phyloP scores from a whole-genome alignment of 2,888 invertebrate genomes.

The Acleris emargana region DNA sequence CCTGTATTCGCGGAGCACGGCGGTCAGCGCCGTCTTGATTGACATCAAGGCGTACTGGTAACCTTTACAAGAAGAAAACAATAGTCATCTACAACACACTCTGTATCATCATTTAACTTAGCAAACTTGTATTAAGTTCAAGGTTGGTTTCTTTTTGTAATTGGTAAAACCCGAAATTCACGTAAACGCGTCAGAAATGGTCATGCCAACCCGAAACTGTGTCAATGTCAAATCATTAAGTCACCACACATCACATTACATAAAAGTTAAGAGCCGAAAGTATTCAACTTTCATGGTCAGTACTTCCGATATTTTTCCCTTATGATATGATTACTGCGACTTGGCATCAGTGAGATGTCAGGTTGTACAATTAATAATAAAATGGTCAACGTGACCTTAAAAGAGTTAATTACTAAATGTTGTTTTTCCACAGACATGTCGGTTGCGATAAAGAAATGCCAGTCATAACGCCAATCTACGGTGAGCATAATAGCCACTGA shows the following conservation, averaged over 20 bases:
- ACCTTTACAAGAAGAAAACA: slow-evolving; percentile 50
- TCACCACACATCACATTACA: not conserved
- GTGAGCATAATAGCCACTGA: not conserved
- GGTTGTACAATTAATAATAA: too few relatives aligned
- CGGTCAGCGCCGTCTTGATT: slow-evolving; percentile 62
- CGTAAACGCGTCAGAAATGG: not conserved
- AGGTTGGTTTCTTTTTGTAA: not conserved
- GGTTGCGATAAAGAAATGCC: not conserved
- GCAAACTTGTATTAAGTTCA: slow-evolving; percentile 1
- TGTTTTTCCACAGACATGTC: not conserved
- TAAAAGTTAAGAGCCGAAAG: not conserved
- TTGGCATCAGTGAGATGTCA: too few relatives aligned
- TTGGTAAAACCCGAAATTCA: not conserved
- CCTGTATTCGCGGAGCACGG: slow-evolving; percentile 57
- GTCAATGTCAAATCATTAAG: not conserved
- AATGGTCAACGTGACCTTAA: too few relatives aligned
- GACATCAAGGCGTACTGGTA: slow-evolving; percentile 76
- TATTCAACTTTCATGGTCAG: not conserved
- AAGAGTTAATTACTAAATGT: not conserved
- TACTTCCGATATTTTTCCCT: not conserved
- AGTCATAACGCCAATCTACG: not conserved
- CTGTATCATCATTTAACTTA: not conserved
- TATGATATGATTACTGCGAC: too few relatives aligned
- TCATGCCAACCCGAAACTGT: not conserved
- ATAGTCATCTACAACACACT: too few relatives aligned